Evolutionary conservation across 1,140 invertebrate genomes (phyloP), one percentile per base, ranked within the genome.

Genomic region (Rhizoglyphus robini): DNA sequence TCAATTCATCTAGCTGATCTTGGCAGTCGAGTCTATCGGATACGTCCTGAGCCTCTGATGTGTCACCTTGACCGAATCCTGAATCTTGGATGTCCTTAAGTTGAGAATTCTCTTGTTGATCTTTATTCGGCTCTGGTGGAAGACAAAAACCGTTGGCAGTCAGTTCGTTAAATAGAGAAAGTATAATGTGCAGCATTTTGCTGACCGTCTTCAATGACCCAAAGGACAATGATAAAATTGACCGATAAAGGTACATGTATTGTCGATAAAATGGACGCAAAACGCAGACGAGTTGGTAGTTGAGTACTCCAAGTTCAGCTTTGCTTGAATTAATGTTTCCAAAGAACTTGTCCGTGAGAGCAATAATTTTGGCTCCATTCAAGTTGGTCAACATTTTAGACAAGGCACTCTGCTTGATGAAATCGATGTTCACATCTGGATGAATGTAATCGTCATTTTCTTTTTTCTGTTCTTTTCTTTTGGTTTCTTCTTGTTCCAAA

Each of bases 1-100:
- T 82, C 0, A 90, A 85, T 70, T 91, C 90, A 67, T 98, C 92
- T 29, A 96, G 75, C 76, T 96, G 94, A 79, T 97, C 95, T 79
- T 96, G 87, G 59, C 81, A 87, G 75, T 96, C 90, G 36, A 96
- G 90, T 73, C 82, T 80, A 62, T 97, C 92, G 1, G 92, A 96
- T 4, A 97, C 90, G 79, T 99, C 94, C 72, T 90, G 92, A 66
- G 87, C 82, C 11, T 92, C 93, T 1, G 58, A 60, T 27, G 48
- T 23, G 64, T 95, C 86, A 0, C 93, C 93, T 69, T 96, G 92
- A 0, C 89, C 90, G 1, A 97, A 76, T 0, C 93, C 94, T 57
- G 76, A 78, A 30, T 79, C 81, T 69, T 84, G 82, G 65, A 81
- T 83, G 58, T 81, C 79, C 69, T 80, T 75, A 71, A 82, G 78